A percentile compares a stretch with the other conserved stretches of the same genome.
Evolutionary conservation across 2,888 invertebrate genomes (phyloP).

Genomic region (Euzophera pinguis): DNA sequence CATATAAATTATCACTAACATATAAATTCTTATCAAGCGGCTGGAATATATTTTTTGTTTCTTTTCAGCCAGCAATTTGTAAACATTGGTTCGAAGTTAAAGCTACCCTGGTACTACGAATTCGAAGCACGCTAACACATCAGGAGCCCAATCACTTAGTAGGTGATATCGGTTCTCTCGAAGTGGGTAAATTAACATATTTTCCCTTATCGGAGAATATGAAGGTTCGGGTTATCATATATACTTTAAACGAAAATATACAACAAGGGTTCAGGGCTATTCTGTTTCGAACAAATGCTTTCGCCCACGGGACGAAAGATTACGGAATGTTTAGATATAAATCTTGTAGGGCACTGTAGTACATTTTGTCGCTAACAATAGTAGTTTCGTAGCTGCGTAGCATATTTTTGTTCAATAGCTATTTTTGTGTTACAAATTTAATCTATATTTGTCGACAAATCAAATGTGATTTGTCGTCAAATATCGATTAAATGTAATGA

Average conservation of each 20-base stretch:
- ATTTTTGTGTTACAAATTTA: too few relatives aligned
- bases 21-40: constrained; percentile 11
- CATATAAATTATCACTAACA: constrained; percentile 54
- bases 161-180: constrained; percentile 69
- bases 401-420: too few relatives aligned
- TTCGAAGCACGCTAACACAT: constrained; percentile 67
- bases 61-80: constrained; percentile 58
- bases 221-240: constrained; percentile 67
- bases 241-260: constrained; percentile 67
- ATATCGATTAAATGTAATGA: too few relatives aligned
- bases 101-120: constrained; percentile 49
- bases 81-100: constrained; percentile 66
- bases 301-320: constrained; percentile 71
- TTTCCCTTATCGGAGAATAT: constrained; percentile 74
- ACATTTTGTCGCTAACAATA: constrained; percentile 55
- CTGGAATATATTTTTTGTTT: constrained; percentile 40
- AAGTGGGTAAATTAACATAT: constrained; percentile 73
- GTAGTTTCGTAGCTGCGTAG: background rate
- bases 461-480: too few relatives aligned
- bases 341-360: constrained; percentile 69
- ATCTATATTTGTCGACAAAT: too few relatives aligned
- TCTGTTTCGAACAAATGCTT: constrained; percentile 64
- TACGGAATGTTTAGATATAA: constrained; percentile 70
- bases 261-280: constrained; percentile 47
- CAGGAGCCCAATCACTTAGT: constrained; percentile 77